Percentiles rank a stretch among this genome's conserved stretches.
Evolutionary conservation across 2,888 invertebrate genomes (phyloP).

Genomic region (Erannis defoliaria): DNA sequence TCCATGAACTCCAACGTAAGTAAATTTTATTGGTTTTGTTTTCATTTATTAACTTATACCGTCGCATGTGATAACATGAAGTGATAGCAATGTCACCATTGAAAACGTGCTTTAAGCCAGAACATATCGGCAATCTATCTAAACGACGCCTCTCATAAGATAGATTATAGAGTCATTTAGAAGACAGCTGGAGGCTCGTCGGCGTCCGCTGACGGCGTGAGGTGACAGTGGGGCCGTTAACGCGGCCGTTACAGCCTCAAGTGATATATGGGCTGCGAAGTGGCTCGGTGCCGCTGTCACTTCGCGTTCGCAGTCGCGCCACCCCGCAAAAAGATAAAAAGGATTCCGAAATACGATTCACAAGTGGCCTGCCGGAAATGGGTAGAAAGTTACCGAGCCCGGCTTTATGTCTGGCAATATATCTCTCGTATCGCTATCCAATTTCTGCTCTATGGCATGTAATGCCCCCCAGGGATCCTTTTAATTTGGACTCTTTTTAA

Average conservation of each 20-base stretch:
- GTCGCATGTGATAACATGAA: background rate
- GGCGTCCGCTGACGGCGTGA: slow-evolving; percentile 68
- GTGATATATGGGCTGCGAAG: slow-evolving; percentile 85
- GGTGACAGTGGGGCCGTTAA: slow-evolving; percentile 82
- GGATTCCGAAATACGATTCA: slow-evolving; percentile 84
- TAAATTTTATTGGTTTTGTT: slow-evolving; percentile 10
- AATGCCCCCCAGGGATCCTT: slow-evolving; percentile 77
- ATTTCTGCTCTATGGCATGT: slow-evolving; percentile 84
- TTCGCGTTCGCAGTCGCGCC: slow-evolving; percentile 74
- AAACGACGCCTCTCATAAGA: slow-evolving; percentile 45
- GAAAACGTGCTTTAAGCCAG: slow-evolving; percentile 32
- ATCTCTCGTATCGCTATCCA: slow-evolving; percentile 84
- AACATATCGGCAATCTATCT: slow-evolving; percentile 38
- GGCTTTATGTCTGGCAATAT: slow-evolving; percentile 83
- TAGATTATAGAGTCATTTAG: slow-evolving; percentile 62
- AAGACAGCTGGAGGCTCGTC: slow-evolving; percentile 54
- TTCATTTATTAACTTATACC: background rate
- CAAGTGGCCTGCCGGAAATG: slow-evolving; percentile 84
- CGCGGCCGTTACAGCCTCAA: slow-evolving; percentile 76
- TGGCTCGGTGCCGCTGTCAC: slow-evolving; percentile 83
- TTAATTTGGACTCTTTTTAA: slow-evolving; percentile 80
- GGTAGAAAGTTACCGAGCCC: slow-evolving; percentile 81
- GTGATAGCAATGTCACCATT: slow-evolving; percentile 1
- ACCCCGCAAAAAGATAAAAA: slow-evolving; percentile 83
- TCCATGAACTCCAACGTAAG: background rate